phyloP scores from a whole-genome alignment of 1,140 invertebrate species.

The Ruditapes philippinarum region DNA sequence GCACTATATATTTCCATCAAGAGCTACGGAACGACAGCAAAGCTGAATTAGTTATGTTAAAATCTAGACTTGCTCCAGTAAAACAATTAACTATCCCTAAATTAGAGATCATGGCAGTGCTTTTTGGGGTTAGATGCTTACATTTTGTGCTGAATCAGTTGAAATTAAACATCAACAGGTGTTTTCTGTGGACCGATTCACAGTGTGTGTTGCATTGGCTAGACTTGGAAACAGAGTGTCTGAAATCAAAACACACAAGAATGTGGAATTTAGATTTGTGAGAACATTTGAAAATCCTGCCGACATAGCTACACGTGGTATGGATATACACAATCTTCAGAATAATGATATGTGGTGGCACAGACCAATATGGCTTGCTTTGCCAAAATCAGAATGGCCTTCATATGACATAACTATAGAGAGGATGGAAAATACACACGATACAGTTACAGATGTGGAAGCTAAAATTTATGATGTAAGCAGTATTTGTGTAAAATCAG shows the following conservation, averaged over 20 bases:
- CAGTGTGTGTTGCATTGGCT: constrained; percentile 21
- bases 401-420: constrained; percentile 12
- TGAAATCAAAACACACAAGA: neutral
- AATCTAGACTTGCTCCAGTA: constrained; percentile 1
- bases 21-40: neutral
- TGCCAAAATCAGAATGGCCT: neutral
- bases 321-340: neutral
- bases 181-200: neutral
- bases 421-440: neutral
- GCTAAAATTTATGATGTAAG: neutral
- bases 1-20: constrained; percentile 8
- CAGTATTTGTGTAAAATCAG: neutral
- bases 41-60: neutral
- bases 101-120: constrained; percentile 24
- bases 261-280: neutral
- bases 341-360: neutral
- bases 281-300: constrained; percentile 26
- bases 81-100: neutral
- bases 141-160: constrained; percentile 1
- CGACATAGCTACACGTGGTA: constrained; percentile 1
- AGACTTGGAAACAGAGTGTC: neutral
- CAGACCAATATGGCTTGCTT: neutral
- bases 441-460: neutral
- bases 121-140: constrained; percentile 12
- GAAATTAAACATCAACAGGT: neutral